A percentile compares a stretch with the other conserved stretches of the same genome.
These are phyloP conservation scores for Seira sanloemensis DNA, from an alignment of 2,888 invertebrate genomes.

Conservation along the genomic window DNA sequence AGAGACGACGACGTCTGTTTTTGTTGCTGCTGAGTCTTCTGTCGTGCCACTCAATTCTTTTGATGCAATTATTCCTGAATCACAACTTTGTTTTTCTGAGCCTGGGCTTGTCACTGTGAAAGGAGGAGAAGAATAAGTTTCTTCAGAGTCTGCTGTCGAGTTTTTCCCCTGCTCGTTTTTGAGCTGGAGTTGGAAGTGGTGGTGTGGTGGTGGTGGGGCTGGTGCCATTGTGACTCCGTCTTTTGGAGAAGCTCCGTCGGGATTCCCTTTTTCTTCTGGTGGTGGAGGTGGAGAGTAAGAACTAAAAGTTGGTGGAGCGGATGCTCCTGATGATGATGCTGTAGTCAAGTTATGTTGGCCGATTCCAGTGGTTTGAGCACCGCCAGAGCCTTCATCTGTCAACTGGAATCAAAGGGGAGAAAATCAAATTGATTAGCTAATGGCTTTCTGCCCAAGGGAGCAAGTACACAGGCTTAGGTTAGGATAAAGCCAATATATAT, in stretches of 20 bases:
- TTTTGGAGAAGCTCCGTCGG: constrained; percentile 22
- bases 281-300: constrained; percentile 6
- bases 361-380: constrained; percentile 32
- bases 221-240: neutral
- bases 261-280: constrained; percentile 13
- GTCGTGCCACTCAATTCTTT: constrained; percentile 42
- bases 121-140: no score
- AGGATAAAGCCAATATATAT: no score
- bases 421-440: constrained; percentile 25
- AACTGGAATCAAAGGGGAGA: constrained; percentile 67
- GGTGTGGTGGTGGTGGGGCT: no score
- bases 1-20: constrained; percentile 7
- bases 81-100: constrained; percentile 46
- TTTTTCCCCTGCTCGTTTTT: neutral
- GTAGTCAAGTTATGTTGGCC: constrained; percentile 32
- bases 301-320: constrained; percentile 18
- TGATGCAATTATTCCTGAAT: constrained; percentile 62
- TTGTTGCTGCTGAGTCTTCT: constrained; percentile 26
- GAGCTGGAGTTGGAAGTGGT: no score
- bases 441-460: no score
- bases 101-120: constrained; percentile 27
- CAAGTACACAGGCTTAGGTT: no score
- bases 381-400: constrained; percentile 72
- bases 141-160: no score
- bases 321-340: constrained; percentile 23